A percentile compares a stretch with the other conserved stretches of the same genome.
Evolutionary conservation across 2,113 vertebrate genomes (phyloP).

Genomic region (Macquaria australasica): DNA sequence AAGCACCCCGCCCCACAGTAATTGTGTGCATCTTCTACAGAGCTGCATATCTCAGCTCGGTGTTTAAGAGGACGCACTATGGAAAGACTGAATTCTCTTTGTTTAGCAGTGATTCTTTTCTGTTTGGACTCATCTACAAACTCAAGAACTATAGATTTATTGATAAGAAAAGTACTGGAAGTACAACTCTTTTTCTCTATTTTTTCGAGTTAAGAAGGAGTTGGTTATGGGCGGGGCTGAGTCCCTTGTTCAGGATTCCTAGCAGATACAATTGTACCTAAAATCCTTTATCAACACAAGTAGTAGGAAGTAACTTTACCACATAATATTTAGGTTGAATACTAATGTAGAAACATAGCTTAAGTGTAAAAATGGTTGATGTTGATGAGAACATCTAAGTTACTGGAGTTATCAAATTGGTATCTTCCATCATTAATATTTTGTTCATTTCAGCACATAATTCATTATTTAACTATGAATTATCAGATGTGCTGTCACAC

Average conservation of each 20-base stretch:
- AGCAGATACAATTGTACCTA: not conserved
- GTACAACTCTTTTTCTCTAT: not conserved
- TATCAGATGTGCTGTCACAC: not conserved
- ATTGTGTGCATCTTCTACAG: slow-evolving; percentile 95
- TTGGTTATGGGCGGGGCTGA: slow-evolving; percentile 1
- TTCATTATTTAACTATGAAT: not conserved
- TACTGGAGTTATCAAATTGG: not conserved
- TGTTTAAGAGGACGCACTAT: slow-evolving; percentile 51
- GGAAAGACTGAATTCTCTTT: slow-evolving; percentile 57
- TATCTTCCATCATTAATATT: not conserved
- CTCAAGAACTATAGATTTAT: slow-evolving; percentile 31
- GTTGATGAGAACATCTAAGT: not conserved
- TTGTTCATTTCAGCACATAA: not conserved
- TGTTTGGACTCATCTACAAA: slow-evolving; percentile 26
- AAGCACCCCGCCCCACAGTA: slow-evolving; percentile 91
- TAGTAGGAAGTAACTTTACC: not conserved
- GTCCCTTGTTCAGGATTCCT: not conserved
- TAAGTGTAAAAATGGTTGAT: not conserved
- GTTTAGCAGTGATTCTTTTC: slow-evolving; percentile 52
- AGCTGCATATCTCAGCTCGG: slow-evolving; percentile 81
- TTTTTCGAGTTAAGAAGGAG: slow-evolving; percentile 8
- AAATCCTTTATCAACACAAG: not conserved
- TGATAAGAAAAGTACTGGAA: slow-evolving; percentile 10
- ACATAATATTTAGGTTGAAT: not conserved
- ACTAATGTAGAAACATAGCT: not conserved